phyloP scores from a whole-genome alignment of 2,888 invertebrate genomes.

The Nemurella pictetii region DNA sequence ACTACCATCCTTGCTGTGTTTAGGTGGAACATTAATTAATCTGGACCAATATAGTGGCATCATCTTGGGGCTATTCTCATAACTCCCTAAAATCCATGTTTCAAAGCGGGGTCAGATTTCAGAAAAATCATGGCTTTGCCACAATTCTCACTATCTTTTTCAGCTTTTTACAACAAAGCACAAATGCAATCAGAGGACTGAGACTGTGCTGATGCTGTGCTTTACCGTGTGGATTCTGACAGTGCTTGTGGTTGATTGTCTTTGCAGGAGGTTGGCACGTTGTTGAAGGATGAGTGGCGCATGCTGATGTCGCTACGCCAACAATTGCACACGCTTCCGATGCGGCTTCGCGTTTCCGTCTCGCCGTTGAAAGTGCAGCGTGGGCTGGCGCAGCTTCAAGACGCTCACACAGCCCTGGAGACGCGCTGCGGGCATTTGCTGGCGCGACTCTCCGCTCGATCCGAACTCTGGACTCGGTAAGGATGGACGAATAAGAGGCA shows the following conservation, averaged over 20 bases:
- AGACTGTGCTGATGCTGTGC: too few relatives aligned
- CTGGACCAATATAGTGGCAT: too few relatives aligned
- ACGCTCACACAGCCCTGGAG: conserved; percentile 73
- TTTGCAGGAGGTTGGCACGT: conserved; percentile 61
- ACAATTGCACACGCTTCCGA: conserved; percentile 76
- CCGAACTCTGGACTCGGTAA: conserved; percentile 67
- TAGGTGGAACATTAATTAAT: too few relatives aligned
- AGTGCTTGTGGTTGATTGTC: neutral
- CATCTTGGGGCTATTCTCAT: too few relatives aligned
- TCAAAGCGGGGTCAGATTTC: too few relatives aligned
- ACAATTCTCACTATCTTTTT: too few relatives aligned
- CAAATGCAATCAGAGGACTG: too few relatives aligned
- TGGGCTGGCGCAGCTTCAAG: conserved; percentile 74
- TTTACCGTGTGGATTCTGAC: neutral
- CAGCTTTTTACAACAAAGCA: too few relatives aligned
- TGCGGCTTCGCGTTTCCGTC: conserved; percentile 72
- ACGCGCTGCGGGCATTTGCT: conserved; percentile 70
- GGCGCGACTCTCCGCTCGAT: conserved; percentile 64
- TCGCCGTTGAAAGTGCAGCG: conserved; percentile 76
- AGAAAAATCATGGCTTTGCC: too few relatives aligned
- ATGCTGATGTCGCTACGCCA: conserved; percentile 76
- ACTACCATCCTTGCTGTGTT: too few relatives aligned
- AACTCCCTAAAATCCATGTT: too few relatives aligned
- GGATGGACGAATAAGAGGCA: too few relatives aligned
- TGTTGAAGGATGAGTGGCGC: conserved; percentile 73